Base-by-base conservation (phyloP, 2,797 vertebrate species). In the Acipenser transmontanus region DNA sequence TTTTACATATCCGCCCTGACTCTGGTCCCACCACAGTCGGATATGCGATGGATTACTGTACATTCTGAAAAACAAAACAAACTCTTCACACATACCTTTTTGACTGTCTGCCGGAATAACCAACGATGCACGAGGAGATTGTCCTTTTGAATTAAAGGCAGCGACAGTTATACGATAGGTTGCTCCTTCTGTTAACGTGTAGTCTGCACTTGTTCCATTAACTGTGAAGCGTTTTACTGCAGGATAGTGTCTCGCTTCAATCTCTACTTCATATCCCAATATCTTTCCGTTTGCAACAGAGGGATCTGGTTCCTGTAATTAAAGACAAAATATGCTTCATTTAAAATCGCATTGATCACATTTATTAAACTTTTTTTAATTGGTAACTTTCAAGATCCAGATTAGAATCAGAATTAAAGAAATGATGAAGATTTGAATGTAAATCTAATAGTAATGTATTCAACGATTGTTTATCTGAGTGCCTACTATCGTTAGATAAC, bases 241-340 rank as follows among this genome's bases (percentile, higher is more conserved):
- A 20, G 50, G 47, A 0, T 0, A 56, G 0, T 69, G 76, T 64
- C 67, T 75, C 72, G 66, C 62, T 69, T 74, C 66, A 14, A 93
- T 49, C 47, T 48, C 82, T 6, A 97, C 64, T 68, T 89, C 72
- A 75, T 92, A 97, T 1, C 64, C 65, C 57, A 74, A 66, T 64
- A 98, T 95, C 77, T 69, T 82, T 66, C 95, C 97, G 66, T 98
- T 95, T 63, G 92, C 71, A 72, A 81, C 66, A 67, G 74, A 76
- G 4, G 88, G 81, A 61, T 81, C 73, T 71, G 88, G 83, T 17
- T 89, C 81, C 96, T 99, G 75, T 73, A 68, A 80, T 50, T 54
- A 54, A 74, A 49, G 51, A 48, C 9, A n/a, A 54, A 67, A 69
- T 34, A 34, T 34, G 34, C 34, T 34, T 34, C 0, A 34, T 34